phyloP scores from a whole-genome alignment of 1,140 invertebrate species.

The Anoplophora glabripennis region DNA sequence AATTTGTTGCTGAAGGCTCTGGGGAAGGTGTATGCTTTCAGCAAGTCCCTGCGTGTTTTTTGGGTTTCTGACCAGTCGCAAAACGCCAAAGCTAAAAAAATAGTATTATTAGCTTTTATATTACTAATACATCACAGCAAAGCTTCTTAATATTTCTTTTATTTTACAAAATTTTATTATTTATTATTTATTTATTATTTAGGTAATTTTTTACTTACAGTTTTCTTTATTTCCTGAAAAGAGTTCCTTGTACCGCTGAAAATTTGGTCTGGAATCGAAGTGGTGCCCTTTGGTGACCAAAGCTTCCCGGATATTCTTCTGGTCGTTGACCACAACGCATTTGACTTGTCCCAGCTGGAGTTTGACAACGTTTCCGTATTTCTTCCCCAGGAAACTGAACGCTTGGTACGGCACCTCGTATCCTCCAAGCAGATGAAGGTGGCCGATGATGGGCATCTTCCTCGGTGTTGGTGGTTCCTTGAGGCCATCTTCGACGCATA shows the following conservation, averaged over 20 bases:
- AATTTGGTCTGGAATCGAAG: constrained; percentile 67
- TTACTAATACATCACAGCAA: too few relatives aligned
- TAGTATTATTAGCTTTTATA: too few relatives aligned
- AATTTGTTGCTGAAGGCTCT: constrained; percentile 67
- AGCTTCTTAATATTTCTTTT: too few relatives aligned
- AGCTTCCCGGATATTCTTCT: constrained; percentile 63
- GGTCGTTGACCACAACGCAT: constrained; percentile 63
- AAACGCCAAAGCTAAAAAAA: constrained; percentile 73
- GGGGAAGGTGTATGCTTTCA: constrained; percentile 71
- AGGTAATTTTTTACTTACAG: too few relatives aligned
- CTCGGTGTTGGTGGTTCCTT: constrained; percentile 55
- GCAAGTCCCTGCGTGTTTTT: constrained; percentile 71
- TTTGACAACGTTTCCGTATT: constrained; percentile 57
- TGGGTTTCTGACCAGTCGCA: constrained; percentile 82
- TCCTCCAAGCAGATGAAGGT: constrained; percentile 57
- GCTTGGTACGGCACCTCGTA: constrained; percentile 65
- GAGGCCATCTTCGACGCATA: constrained; percentile 5
- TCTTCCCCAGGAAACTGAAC: constrained; percentile 55
- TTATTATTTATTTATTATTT: too few relatives aligned
- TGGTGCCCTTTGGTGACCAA: constrained; percentile 59
- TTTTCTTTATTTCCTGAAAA: constrained; percentile 67
- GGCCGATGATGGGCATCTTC: constrained; percentile 60
- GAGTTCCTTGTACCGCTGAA: constrained; percentile 60
- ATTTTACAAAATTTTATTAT: too few relatives aligned
- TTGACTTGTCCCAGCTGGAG: constrained; percentile 59